Evolutionary conservation across 2,113 vertebrate species (phyloP).

Genomic region (Hiodon tergisus): DNA sequence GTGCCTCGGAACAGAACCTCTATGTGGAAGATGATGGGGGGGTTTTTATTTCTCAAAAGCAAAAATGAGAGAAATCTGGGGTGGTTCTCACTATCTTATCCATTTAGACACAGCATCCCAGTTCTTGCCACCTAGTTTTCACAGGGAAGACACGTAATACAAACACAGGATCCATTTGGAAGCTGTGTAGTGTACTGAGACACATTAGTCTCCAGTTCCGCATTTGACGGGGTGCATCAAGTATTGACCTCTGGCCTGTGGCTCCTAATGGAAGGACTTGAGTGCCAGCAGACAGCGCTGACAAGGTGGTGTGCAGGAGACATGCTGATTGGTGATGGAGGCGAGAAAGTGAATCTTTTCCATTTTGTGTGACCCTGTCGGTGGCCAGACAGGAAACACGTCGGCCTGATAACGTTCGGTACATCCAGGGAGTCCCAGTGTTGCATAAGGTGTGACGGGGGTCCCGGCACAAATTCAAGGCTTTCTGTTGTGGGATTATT

Average conservation of each 20-base stretch:
- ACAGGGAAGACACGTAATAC: constrained; percentile 33
- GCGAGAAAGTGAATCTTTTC: constrained; percentile 29
- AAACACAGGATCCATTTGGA: constrained; percentile 32
- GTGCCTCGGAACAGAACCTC: no score
- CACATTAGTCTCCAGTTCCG: constrained; percentile 45
- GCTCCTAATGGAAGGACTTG: constrained; percentile 47
- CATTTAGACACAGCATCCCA: background rate
- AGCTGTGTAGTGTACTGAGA: constrained; percentile 38
- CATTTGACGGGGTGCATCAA: constrained; percentile 45
- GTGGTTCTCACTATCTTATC: background rate
- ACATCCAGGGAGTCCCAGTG: background rate
- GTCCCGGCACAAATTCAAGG: constrained; percentile 5
- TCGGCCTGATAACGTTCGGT: no score
- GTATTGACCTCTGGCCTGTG: constrained; percentile 45
- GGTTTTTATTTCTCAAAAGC: background rate
- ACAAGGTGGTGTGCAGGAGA: constrained; percentile 35
- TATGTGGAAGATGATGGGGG: no score
- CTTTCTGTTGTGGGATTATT: constrained; percentile 3
- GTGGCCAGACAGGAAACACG: background rate
- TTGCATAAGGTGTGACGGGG: constrained; percentile 1
- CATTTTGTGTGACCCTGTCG: background rate
- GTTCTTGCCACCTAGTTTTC: constrained; percentile 29
- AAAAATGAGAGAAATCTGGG: background rate
- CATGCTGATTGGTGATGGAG: constrained; percentile 44
- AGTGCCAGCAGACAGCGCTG: constrained; percentile 41